phyloP scores from a whole-genome alignment of 2,113 vertebrate genomes.

The Eonycteris spelaea region DNA sequence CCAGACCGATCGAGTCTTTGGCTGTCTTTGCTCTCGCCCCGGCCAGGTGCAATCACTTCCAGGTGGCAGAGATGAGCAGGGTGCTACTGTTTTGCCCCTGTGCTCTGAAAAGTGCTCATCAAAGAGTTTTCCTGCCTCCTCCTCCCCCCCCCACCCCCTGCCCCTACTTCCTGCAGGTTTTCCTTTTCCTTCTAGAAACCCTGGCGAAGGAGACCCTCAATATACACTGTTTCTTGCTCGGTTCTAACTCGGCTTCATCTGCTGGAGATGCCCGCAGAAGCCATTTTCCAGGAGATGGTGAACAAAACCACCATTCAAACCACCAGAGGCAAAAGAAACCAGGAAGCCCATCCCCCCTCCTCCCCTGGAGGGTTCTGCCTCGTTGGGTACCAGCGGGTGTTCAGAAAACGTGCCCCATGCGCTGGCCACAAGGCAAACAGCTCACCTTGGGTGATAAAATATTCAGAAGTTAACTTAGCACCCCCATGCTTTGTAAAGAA shows the following conservation, averaged over 20 bases:
- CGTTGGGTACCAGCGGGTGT: neutral
- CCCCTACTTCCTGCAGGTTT: neutral
- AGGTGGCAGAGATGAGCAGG: neutral
- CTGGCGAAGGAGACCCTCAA: neutral
- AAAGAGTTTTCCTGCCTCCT: neutral
- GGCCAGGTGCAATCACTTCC: neutral
- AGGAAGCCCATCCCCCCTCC: rapidly evolving
- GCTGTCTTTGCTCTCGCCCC: neutral
- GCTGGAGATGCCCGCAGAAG: rapidly evolving
- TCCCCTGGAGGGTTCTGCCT: neutral
- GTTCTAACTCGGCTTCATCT: neutral
- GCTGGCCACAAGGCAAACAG: neutral
- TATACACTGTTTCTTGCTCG: neutral
- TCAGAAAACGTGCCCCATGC: neutral
- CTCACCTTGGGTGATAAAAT: conserved; percentile 77
- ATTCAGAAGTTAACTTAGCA: conserved; percentile 77
- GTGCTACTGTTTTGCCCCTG: neutral
- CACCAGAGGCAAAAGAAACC: neutral
- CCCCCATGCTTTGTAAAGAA: conserved; percentile 73
- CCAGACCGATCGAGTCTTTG: neutral
- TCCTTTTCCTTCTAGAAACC: neutral
- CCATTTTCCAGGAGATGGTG: neutral
- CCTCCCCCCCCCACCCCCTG: rapidly evolving
- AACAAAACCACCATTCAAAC: neutral
- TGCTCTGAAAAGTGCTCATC: neutral